Conservation (phyloP, 2,888 invertebrate species). For the Seladonia tumulorum region DNA sequence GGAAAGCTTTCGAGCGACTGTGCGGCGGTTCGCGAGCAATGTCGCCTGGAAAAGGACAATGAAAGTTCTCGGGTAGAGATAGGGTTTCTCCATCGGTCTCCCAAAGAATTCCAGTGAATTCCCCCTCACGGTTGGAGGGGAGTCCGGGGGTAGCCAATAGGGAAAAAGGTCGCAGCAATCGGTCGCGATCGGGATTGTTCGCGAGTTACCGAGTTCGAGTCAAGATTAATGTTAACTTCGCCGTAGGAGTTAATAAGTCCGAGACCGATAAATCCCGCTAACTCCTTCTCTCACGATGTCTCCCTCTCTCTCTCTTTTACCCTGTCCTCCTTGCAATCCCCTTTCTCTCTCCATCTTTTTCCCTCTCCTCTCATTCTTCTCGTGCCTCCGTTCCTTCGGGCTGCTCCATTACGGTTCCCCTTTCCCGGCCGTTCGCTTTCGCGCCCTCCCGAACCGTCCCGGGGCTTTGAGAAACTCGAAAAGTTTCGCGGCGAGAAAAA, state of each 20-base stretch:
- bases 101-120: constrained; percentile 38
- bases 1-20: background rate
- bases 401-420: constrained; percentile 64
- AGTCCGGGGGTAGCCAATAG: constrained; percentile 42
- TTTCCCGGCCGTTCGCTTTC: constrained; percentile 54
- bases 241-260: constrained; percentile 81
- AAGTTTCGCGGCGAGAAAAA: constrained; percentile 70
- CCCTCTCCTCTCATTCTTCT: constrained; percentile 55
- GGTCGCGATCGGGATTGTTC: constrained; percentile 72
- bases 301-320: constrained; percentile 33
- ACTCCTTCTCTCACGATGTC: constrained; percentile 62
- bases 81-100: constrained; percentile 32
- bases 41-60: background rate
- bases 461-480: constrained; percentile 72
- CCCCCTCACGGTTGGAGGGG: constrained; percentile 5
- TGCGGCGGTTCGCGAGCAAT: background rate
- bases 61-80: constrained; percentile 12
- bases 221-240: constrained; percentile 82
- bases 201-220: constrained; percentile 72
- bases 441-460: constrained; percentile 59
- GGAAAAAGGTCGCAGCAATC: constrained; percentile 68
- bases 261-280: constrained; percentile 80
- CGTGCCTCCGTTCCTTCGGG: constrained; percentile 31
- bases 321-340: constrained; percentile 32
- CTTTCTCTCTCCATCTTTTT: constrained; percentile 34